Evolutionary conservation across 2,113 vertebrate species (phyloP), one percentile per base, ranked within the genome.

Genomic region (Todiramphus chloris): DNA sequence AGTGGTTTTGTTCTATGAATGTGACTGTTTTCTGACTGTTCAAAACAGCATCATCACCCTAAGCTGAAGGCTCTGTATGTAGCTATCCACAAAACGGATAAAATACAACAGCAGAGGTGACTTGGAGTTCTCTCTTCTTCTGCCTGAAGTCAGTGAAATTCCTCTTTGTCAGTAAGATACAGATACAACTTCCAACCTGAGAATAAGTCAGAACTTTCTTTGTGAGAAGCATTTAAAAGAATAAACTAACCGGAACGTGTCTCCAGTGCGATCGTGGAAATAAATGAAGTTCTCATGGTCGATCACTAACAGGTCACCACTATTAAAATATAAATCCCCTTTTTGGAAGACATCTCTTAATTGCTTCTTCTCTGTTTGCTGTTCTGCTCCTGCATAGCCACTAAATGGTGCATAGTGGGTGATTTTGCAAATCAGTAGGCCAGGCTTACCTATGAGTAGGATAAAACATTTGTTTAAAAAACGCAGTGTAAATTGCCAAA

Each of bases 251-350:
- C 98, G 98, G 97, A 99, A 99, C 3, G 99, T 99, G 95, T 99
- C 99, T 77, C 99, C 99, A n/a, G 98, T 98, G 90, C 98, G 97
- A 93, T 99, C 99, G 25, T 99, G 98, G 85, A 99, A 99, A 95
- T 99, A 99, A 91, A 99, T 95, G 86, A 99, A 99, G 82, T 98
- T 98, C 48, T 99, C 98, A 2, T 76, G 69, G 84, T 99, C 98
- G 4, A 99, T 98, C 87, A 96, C 97, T 96, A 99, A 92, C 39
- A 99, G 97, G 94, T 99, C 99, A 31, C 99, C 98, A 1, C 96
- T 99, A 95, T 99, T 99, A 96, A 98, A 99, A 97, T 99, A 99
- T 24, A 98, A 35, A 67, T 99, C 99, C 39, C 98, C 99, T 89
- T 98, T 98, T 83, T 97, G 97, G 67, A 99, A 98, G 62, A 99